phyloP scores from a whole-genome alignment of 2,888 invertebrate species.

The Ectemnius cavifrons region DNA sequence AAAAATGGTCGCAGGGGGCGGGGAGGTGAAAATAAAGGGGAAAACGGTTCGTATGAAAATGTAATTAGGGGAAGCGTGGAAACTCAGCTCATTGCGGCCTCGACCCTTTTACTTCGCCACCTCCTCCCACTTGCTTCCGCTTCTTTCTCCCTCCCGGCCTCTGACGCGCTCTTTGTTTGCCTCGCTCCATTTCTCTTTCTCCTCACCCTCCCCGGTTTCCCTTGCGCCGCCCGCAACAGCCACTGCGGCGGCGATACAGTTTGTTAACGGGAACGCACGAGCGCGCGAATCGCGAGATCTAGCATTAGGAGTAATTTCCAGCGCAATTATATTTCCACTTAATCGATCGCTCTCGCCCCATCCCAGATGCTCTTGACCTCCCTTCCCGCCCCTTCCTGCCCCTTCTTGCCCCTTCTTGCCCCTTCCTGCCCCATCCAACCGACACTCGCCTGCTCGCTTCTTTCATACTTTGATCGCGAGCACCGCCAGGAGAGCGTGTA shows the following conservation, averaged over 20 bases:
- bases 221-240: background rate
- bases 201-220: constrained; percentile 21
- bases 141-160: constrained; percentile 25
- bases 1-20: constrained; percentile 64
- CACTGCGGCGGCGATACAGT: background rate
- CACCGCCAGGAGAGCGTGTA: background rate
- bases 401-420: no score
- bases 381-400: background rate
- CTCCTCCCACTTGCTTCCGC: constrained; percentile 49
- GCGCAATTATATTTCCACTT: constrained; percentile 7
- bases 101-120: constrained; percentile 64
- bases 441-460: no score
- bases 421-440: no score
- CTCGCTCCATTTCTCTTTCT: constrained; percentile 31
- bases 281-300: background rate
- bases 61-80: constrained; percentile 72
- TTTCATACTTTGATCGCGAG: constrained; percentile 9
- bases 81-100: constrained; percentile 70
- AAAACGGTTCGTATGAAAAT: constrained; percentile 73
- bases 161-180: background rate
- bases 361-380: background rate
- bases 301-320: constrained; percentile 2
- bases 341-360: constrained; percentile 1
- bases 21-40: constrained; percentile 66
- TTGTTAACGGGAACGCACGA: constrained; percentile 1